Percentiles rank a stretch among this genome's conserved stretches.
phyloP scores from a whole-genome alignment of 2,113 vertebrate species.

The Hydrochoerus hydrochaeris region DNA sequence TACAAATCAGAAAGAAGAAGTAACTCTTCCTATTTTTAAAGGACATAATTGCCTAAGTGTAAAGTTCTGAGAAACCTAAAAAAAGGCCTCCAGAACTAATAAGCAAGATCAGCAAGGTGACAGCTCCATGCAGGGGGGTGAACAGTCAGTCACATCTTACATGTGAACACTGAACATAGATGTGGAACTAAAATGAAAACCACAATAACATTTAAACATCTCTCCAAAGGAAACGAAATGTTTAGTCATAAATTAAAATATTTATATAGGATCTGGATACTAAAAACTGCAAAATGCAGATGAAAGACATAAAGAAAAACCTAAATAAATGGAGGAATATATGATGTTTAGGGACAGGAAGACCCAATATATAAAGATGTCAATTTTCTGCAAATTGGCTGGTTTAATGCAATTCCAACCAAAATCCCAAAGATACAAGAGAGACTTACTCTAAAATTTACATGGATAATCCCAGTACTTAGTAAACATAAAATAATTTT shows the following conservation, averaged over 20 bases:
- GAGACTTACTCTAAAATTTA: not conserved
- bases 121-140: not conserved
- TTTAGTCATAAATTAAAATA: not conserved
- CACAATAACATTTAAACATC: not conserved
- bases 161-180: not conserved
- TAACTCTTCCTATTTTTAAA: not conserved
- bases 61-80: not conserved
- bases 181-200: not conserved
- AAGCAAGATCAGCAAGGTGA: not conserved
- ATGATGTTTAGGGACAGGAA: not conserved
- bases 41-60: not conserved
- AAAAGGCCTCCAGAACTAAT: not conserved
- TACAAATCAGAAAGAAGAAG: not conserved
- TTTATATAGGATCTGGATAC: not conserved
- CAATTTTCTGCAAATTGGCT: not conserved
- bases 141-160: not conserved
- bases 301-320: not conserved
- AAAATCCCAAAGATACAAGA: not conserved
- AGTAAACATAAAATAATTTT: not conserved
- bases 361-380: not conserved
- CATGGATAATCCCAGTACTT: not conserved
- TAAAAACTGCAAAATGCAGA: not conserved
- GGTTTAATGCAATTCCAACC: not conserved
- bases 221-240: not conserved
- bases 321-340: not conserved